Percentiles rank a stretch among this genome's conserved stretches.
Conservation (phyloP, 2,888 invertebrate genomes). For the Eudasyphora cyanicolor region DNA sequence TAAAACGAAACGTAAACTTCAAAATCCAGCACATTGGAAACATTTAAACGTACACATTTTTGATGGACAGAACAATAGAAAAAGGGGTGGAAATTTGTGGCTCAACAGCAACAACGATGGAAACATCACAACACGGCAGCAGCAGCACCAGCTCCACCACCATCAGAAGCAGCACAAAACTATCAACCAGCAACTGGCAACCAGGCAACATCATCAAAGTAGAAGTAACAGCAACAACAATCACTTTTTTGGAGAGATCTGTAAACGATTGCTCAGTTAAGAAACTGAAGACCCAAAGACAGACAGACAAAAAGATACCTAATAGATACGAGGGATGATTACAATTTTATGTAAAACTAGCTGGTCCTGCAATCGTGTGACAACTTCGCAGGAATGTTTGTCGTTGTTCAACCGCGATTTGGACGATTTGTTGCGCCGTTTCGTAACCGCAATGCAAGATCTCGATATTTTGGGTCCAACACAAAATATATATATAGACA, state of each 20-base stretch:
- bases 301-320: not conserved
- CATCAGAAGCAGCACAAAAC: constrained; percentile 53
- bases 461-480: not conserved
- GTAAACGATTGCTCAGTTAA: constrained; percentile 49
- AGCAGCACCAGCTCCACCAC: constrained; percentile 65
- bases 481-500: too few species aligned
- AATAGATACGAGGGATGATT: not conserved
- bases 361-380: too few species aligned
- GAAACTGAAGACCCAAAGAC: constrained; percentile 8
- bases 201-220: constrained; percentile 39
- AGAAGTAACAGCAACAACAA: constrained; percentile 73
- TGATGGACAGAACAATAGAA: constrained; percentile 80
- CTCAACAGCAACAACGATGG: constrained; percentile 53
- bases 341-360: too few species aligned
- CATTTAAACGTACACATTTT: constrained; percentile 64
- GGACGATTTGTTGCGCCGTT: too few species aligned
- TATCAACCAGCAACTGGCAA: constrained; percentile 34
- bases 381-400: too few species aligned
- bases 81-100: constrained; percentile 78
- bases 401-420: too few species aligned
- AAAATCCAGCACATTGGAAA: constrained; percentile 57
- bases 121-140: constrained; percentile 54
- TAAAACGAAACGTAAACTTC: constrained; percentile 33
- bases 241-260: constrained; percentile 71
- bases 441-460: not conserved